phyloP scores from a whole-genome alignment of 2,888 invertebrate species.

The Aphidius colemani region DNA sequence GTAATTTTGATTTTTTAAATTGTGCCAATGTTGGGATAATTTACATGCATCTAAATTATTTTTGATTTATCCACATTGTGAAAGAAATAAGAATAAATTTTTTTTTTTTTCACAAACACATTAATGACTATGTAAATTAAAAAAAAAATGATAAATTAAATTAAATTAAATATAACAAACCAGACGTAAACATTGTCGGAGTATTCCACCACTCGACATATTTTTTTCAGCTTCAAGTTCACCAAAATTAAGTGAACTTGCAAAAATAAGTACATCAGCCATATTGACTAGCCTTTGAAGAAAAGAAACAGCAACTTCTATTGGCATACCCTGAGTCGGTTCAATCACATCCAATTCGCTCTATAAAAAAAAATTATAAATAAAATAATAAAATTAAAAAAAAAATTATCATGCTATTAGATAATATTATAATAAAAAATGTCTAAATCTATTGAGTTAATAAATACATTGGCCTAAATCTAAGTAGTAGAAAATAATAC shows the following conservation, averaged over 20 bases:
- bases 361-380: slow-evolving; percentile 63
- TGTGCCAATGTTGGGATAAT: slow-evolving; percentile 6
- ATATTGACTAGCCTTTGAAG: slow-evolving; percentile 97
- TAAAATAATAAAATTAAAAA: slow-evolving; percentile 17
- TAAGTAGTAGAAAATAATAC: neutral
- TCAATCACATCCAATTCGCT: slow-evolving; percentile 98
- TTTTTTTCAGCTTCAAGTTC: slow-evolving; percentile 99
- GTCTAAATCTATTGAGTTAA: too few relatives aligned
- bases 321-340: slow-evolving; percentile 97
- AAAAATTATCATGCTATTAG: slow-evolving; percentile 2
- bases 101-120: slow-evolving; percentile 1
- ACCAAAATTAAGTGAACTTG: slow-evolving; percentile 95
- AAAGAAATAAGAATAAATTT: neutral
- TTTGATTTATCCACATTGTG: slow-evolving; percentile 1
- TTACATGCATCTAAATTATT: neutral
- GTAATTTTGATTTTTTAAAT: slow-evolving; percentile 1
- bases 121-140: neutral
- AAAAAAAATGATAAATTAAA: neutral
- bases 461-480: neutral
- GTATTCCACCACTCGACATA: slow-evolving; percentile 99
- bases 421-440: too few relatives aligned
- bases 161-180: slow-evolving; percentile 62
- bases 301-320: slow-evolving; percentile 97
- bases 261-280: slow-evolving; percentile 98
- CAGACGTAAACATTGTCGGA: slow-evolving; percentile 93